Conservation (phyloP, 2,888 invertebrate species). For the Deladenus siricidicola region DNA sequence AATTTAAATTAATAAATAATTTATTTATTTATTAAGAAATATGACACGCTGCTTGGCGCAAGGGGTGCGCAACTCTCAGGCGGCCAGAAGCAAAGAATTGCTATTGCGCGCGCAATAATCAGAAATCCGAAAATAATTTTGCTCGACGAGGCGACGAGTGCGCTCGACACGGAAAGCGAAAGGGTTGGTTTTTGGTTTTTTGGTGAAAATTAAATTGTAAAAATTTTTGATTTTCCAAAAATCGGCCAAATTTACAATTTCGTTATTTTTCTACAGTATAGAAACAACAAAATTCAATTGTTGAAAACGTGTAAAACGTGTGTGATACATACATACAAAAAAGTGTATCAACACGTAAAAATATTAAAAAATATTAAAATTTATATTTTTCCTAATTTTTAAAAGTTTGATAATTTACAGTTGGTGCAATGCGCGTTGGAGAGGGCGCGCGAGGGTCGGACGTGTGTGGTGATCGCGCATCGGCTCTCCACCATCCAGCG, state of each 20-base stretch:
- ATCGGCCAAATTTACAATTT: too few relatives aligned
- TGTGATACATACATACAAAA: too few relatives aligned
- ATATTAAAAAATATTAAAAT: too few relatives aligned
- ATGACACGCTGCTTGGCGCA: constrained; percentile 36
- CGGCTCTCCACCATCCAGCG: constrained; percentile 65
- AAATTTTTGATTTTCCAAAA: too few relatives aligned
- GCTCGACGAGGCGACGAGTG: too few relatives aligned
- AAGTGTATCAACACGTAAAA: too few relatives aligned
- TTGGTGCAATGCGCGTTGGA: constrained; percentile 78
- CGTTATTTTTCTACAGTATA: too few relatives aligned
- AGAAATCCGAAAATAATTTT: constrained; percentile 38
- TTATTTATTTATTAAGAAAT: constrained; percentile 26
- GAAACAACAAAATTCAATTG: too few relatives aligned
- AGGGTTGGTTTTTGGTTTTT: not conserved
- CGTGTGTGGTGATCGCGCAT: constrained; percentile 78
- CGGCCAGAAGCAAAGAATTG: too few relatives aligned
- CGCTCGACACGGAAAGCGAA: too few relatives aligned
- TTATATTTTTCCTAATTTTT: not conserved
- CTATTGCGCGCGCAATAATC: constrained; percentile 40
- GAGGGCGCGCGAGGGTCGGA: constrained; percentile 67
- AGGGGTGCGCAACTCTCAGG: constrained; percentile 35
- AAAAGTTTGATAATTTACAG: constrained; percentile 57
- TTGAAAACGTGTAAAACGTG: too few relatives aligned
- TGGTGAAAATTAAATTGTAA: not conserved
- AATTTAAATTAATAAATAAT: not conserved